A percentile compares a stretch with the other conserved stretches of the same genome.
Conservation (phyloP, 1,140 invertebrate species). For the Chymomyza costata region DNA sequence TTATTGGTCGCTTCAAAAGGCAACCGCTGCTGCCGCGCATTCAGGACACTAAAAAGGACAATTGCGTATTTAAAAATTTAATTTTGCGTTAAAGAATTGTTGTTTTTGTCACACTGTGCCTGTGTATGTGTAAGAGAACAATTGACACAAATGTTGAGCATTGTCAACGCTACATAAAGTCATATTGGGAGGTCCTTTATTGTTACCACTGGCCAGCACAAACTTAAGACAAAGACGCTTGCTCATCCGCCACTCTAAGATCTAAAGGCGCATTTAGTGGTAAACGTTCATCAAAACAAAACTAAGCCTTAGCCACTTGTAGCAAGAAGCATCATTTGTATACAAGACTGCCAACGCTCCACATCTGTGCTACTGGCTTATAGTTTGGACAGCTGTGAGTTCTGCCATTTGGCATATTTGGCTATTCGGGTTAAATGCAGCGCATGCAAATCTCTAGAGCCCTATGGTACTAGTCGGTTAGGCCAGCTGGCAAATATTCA, state of each 20-base stretch:
- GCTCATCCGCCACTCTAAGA: too few species aligned
- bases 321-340: too few species aligned
- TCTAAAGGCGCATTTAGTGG: slow-evolving; percentile 54
- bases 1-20: slow-evolving; percentile 61
- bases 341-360: too few species aligned
- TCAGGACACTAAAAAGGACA: slow-evolving; percentile 58
- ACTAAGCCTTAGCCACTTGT: too few species aligned
- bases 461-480: too few species aligned
- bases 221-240: slow-evolving; percentile 13
- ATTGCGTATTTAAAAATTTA: slow-evolving; percentile 69
- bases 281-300: slow-evolving; percentile 47
- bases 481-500: slow-evolving; percentile 57
- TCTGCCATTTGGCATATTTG: slow-evolving; percentile 12
- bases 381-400: slow-evolving; percentile 1
- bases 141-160: slow-evolving; percentile 53
- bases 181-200: slow-evolving; percentile 65
- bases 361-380: too few species aligned
- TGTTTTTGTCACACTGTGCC: too few species aligned
- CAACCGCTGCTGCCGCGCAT: slow-evolving; percentile 14
- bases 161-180: slow-evolving; percentile 47
- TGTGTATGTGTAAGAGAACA: slow-evolving; percentile 29
- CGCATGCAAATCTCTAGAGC: slow-evolving; percentile 30
- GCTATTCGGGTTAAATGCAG: slow-evolving; percentile 35
- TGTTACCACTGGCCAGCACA: slow-evolving; percentile 26
- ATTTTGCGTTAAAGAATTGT: slow-evolving; percentile 60